phyloP scores from a whole-genome alignment of 2,888 invertebrate genomes.

The Mythimna albipuncta region DNA sequence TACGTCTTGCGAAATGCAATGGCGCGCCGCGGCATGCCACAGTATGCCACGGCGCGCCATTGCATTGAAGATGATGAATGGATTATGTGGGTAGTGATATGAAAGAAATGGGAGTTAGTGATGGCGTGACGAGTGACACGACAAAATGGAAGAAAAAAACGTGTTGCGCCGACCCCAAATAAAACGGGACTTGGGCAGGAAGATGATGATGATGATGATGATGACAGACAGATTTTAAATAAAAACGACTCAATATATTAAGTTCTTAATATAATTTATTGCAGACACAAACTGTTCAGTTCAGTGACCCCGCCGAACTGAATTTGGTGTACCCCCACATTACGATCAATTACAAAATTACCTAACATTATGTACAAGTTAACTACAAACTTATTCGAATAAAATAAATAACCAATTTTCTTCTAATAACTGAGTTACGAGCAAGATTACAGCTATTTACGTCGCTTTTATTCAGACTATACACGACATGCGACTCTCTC shows the following conservation, averaged over 20 bases:
- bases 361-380: conserved; percentile 83
- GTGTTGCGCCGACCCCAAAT: no score
- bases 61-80: no score
- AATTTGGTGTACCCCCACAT: conserved; percentile 82
- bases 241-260: conserved; percentile 49
- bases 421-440: conserved; percentile 81
- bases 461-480: conserved; percentile 47
- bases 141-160: no score
- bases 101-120: no score
- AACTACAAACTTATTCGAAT: conserved; percentile 69
- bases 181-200: no score
- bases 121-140: no score
- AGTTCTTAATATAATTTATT: conserved; percentile 88
- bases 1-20: no score
- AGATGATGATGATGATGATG: no score
- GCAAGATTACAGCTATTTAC: conserved; percentile 70
- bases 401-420: conserved; percentile 88
- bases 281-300: conserved; percentile 88
- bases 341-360: conserved; percentile 78
- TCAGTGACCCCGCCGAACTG: conserved; percentile 86
- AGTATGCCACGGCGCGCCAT: no score
- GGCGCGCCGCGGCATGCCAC: no score
- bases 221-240: conserved; percentile 18
- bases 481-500: conserved; percentile 34
- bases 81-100: no score